Percentiles rank a stretch among this genome's conserved stretches.
Evolutionary conservation across 1,140 invertebrate species (phyloP).

Genomic region (Eurytemora carolleeae): DNA sequence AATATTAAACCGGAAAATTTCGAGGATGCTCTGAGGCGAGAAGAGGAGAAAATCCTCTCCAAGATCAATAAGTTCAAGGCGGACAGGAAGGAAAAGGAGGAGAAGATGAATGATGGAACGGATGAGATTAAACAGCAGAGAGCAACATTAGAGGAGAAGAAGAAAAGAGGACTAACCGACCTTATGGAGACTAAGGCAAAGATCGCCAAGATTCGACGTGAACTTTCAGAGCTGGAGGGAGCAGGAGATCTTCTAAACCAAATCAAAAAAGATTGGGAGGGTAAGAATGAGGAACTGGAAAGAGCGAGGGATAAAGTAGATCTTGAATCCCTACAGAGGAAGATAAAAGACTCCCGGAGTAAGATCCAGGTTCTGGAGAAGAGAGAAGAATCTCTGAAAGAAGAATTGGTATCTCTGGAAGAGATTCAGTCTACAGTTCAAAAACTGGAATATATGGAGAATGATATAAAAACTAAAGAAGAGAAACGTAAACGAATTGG

Average conservation of each 20-base stretch:
- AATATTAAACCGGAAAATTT: not conserved
- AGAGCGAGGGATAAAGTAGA: not conserved
- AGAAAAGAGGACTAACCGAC: not conserved
- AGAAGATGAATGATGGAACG: not conserved
- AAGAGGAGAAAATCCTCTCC: not conserved
- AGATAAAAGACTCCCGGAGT: not conserved
- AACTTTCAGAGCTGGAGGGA: not conserved
- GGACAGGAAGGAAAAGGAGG: not conserved
- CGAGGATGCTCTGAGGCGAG: not conserved
- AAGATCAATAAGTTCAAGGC: not conserved
- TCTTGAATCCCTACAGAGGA: not conserved
- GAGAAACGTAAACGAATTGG: not conserved
- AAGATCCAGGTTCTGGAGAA: not conserved
- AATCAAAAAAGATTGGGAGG: not conserved
- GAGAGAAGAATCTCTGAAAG: not conserved
- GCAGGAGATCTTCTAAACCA: not conserved
- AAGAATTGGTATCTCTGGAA: not conserved
- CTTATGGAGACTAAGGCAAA: not conserved
- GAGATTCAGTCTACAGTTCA: not conserved
- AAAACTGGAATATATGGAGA: not conserved
- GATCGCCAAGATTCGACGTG: not conserved
- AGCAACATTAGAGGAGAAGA: not conserved
- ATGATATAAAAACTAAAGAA: not conserved
- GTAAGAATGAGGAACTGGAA: not conserved
- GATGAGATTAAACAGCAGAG: not conserved